phyloP scores from a whole-genome alignment of 2,113 vertebrate genomes.

The Gnathonemus longibarbis region DNA sequence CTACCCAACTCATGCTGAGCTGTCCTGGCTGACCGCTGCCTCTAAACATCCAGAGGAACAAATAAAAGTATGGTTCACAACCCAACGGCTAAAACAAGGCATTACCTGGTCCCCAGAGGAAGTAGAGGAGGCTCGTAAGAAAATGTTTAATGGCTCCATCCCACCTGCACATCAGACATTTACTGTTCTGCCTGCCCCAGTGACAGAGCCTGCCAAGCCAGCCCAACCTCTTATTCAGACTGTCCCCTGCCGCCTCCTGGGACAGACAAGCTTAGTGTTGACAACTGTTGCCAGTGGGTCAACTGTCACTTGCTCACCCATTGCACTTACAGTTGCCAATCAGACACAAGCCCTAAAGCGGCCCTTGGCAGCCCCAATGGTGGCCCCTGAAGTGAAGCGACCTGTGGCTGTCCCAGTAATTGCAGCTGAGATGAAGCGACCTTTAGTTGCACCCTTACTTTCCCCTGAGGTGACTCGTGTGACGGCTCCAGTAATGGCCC shows the following conservation, averaged over 20 bases:
- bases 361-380: slow-evolving; percentile 46
- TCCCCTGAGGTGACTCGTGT: slow-evolving; percentile 52
- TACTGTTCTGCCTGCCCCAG: slow-evolving; percentile 64
- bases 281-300: slow-evolving; percentile 66
- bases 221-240: slow-evolving; percentile 71
- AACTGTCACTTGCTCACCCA: slow-evolving; percentile 59
- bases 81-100: slow-evolving; percentile 88
- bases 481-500: slow-evolving; percentile 49
- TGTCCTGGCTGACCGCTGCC: slow-evolving; percentile 89
- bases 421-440: slow-evolving; percentile 38
- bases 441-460: slow-evolving; percentile 32
- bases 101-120: slow-evolving; percentile 98
- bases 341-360: slow-evolving; percentile 62
- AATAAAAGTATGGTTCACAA: slow-evolving; percentile 95
- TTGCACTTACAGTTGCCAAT: slow-evolving; percentile 61
- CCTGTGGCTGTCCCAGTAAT: slow-evolving; percentile 30
- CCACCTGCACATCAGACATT: slow-evolving; percentile 77
- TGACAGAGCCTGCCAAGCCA: slow-evolving; percentile 62
- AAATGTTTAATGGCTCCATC: slow-evolving; percentile 95
- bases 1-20: slow-evolving; percentile 87
- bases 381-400: slow-evolving; percentile 60
- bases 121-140: slow-evolving; percentile 95
- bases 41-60: slow-evolving; percentile 92
- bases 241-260: slow-evolving; percentile 69
- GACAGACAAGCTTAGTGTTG: slow-evolving; percentile 69